phyloP scores from a whole-genome alignment of 2,888 invertebrate species.

The Leptinotarsa tumamoca region DNA sequence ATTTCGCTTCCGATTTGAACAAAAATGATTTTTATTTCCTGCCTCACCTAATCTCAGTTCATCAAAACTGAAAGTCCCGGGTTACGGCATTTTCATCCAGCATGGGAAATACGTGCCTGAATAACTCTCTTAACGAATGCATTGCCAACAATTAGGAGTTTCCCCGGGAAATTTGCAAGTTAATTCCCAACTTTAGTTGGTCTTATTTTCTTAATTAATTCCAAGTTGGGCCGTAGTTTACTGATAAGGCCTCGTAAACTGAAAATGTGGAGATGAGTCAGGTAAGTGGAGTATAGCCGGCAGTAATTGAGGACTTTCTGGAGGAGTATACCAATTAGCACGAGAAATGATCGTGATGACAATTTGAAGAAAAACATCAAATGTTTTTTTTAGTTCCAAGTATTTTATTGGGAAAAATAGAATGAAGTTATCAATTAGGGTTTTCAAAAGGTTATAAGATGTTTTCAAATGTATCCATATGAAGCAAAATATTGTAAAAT shows the following conservation, averaged over 20 bases:
- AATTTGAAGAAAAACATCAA: too few species aligned
- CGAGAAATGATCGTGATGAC: too few species aligned
- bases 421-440: too few species aligned
- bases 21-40: not conserved
- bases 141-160: conserved; percentile 30
- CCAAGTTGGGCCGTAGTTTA: conserved; percentile 31
- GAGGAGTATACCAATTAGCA: too few species aligned
- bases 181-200: conserved; percentile 30
- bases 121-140: conserved; percentile 9
- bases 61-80: not conserved
- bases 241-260: conserved; percentile 27
- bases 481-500: too few species aligned
- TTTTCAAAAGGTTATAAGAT: too few species aligned
- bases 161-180: conserved; percentile 34
- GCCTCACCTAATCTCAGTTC: not conserved
- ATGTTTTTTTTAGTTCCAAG: too few species aligned
- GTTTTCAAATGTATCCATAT: too few species aligned
- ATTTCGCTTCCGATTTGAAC: too few species aligned
- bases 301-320: too few species aligned
- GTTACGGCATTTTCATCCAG: not conserved
- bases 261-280: conserved; percentile 5
- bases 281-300: not conserved
- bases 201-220: conserved; percentile 32
- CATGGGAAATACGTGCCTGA: conserved; percentile 10
- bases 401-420: too few species aligned